These are phyloP conservation scores for Crossocerus cetratus DNA, from an alignment of 2,888 invertebrate genomes.

Conservation along the genomic window DNA sequence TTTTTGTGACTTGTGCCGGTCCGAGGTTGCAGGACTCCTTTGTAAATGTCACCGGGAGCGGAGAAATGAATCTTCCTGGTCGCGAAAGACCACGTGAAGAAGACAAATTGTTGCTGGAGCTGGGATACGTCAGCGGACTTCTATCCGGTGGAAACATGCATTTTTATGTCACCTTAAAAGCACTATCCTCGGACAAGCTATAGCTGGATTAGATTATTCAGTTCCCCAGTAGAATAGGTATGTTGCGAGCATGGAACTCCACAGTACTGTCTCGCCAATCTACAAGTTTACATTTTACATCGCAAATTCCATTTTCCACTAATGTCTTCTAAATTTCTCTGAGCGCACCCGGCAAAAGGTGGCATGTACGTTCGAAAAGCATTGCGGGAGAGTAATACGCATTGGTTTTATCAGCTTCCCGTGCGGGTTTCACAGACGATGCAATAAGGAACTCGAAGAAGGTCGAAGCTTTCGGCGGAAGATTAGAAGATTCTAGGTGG, in stretches of 20 bases:
- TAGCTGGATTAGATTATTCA: slow-evolving; percentile 8
- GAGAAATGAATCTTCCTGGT: slow-evolving; percentile 32
- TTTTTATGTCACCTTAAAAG: slow-evolving; percentile 9
- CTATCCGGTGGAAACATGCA: slow-evolving; percentile 11
- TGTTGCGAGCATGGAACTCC: too few species aligned
- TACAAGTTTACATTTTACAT: too few species aligned
- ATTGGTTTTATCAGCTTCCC: neutral
- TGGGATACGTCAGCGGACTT: slow-evolving; percentile 18
- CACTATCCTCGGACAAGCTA: neutral
- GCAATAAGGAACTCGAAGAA: slow-evolving; percentile 31
- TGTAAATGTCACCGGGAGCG: slow-evolving; percentile 29
- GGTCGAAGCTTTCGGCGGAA: slow-evolving; percentile 41
- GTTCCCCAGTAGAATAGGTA: too few species aligned
- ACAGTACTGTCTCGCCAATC: too few species aligned
- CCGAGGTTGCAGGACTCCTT: slow-evolving; percentile 34
- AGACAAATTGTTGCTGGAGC: slow-evolving; percentile 35
- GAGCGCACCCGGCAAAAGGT: too few species aligned
- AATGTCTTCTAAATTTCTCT: too few species aligned
- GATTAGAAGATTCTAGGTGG: slow-evolving; percentile 51
- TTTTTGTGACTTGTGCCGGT: slow-evolving; percentile 33
- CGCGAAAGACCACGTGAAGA: slow-evolving; percentile 24
- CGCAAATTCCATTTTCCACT: too few species aligned
- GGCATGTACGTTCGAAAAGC: too few species aligned
- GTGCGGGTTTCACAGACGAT: neutral
- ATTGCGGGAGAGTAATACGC: neutral